A percentile compares a stretch with the other conserved stretches of the same genome.
Conservation (phyloP, 2,113 vertebrate genomes). For the Holacanthus passer region DNA sequence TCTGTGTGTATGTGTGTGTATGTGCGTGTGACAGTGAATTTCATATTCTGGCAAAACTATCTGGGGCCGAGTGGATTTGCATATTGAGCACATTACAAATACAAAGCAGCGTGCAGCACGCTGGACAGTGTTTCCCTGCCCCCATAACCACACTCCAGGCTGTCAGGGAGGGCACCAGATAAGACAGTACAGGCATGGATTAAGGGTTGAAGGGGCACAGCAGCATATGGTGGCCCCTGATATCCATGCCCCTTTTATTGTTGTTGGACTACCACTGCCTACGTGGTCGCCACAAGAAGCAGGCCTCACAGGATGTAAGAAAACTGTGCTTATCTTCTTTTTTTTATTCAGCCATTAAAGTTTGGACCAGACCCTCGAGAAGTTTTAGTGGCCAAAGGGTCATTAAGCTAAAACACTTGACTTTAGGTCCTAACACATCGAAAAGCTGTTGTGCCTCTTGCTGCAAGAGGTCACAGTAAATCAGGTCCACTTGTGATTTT, state of each 20-base stretch:
- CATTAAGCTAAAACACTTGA: background rate
- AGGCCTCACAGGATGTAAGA: background rate
- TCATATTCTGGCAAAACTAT: constrained; percentile 46
- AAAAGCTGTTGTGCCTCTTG: background rate
- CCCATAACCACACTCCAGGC: constrained; percentile 40
- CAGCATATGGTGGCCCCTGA: constrained; percentile 68
- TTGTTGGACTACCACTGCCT: constrained; percentile 23
- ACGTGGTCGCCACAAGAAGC: constrained; percentile 6
- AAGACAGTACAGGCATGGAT: constrained; percentile 61
- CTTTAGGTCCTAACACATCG: background rate
- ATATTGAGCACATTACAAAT: constrained; percentile 39
- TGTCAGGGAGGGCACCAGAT: constrained; percentile 55
- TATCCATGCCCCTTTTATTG: constrained; percentile 46
- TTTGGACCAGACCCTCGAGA: background rate
- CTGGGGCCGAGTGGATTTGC: constrained; percentile 44
- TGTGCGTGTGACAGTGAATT: constrained; percentile 24
- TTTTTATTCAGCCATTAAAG: constrained; percentile 17
- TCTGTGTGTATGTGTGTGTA: background rate
- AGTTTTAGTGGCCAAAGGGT: background rate
- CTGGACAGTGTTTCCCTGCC: constrained; percentile 42
- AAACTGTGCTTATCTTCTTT: background rate
- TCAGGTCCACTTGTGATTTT: background rate
- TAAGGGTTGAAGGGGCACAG: constrained; percentile 67
- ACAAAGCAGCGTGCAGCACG: constrained; percentile 35
- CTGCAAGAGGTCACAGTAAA: background rate